Conservation (phyloP, 1,140 invertebrate genomes). For the Pentalonia nigronervosa region DNA sequence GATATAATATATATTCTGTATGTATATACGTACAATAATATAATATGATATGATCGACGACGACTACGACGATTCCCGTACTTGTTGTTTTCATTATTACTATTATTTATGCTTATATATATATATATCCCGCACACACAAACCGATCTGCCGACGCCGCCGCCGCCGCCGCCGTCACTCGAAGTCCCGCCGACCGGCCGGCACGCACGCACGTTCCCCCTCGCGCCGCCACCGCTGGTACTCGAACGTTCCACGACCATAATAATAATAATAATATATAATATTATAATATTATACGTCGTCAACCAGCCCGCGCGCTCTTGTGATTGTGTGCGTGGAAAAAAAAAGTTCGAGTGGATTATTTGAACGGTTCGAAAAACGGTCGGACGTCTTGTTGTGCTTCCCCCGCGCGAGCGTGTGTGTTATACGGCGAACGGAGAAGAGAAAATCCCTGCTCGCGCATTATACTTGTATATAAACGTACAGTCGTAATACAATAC, state of each 20-base stretch:
- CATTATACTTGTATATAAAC: neutral
- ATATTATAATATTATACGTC: neutral
- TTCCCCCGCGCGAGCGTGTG: neutral
- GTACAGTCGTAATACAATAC: neutral
- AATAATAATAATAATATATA: neutral
- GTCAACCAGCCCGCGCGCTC: conserved; percentile 26
- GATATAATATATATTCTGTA: neutral
- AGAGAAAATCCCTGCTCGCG: conserved; percentile 25
- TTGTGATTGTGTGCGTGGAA: neutral
- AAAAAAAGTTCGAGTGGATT: conserved; percentile 57
- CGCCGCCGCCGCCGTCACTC: neutral
- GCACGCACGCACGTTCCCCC: neutral
- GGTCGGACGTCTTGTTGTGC: conserved; percentile 52
- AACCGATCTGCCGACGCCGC: too few species aligned
- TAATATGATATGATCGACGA: conserved; percentile 15
- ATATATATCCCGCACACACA: neutral
- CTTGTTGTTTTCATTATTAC: conserved; percentile 45
- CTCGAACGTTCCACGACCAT: neutral
- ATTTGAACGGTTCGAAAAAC: conserved; percentile 53
- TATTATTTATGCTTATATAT: neutral
- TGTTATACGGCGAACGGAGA: neutral
- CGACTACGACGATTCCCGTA: conserved; percentile 24
- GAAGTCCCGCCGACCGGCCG: conserved; percentile 27
- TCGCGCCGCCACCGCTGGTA: neutral
- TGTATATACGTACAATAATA: neutral